Evolutionary conservation across 2,888 invertebrate species (phyloP).

Genomic region (Fragum whitleyi): DNA sequence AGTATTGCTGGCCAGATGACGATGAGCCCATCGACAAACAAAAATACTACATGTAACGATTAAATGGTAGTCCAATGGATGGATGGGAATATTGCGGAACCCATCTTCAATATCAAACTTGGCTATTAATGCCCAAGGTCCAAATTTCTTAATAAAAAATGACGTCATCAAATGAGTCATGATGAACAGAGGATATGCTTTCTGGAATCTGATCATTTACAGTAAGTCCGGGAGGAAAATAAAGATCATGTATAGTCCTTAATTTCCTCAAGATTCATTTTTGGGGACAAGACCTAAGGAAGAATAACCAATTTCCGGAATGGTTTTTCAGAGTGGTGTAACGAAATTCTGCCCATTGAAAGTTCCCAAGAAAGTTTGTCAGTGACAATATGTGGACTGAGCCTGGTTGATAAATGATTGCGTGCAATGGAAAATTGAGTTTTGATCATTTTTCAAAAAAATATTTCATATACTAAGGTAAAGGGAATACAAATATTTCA

Average conservation of each 20-base stretch:
- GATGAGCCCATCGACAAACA: slow-evolving; percentile 54
- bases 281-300: slow-evolving; percentile 51
- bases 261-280: slow-evolving; percentile 18
- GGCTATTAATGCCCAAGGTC: slow-evolving; percentile 34
- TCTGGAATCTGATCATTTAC: slow-evolving; percentile 50
- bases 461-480: too few species aligned
- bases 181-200: slow-evolving; percentile 32
- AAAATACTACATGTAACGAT: slow-evolving; percentile 43
- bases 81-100: slow-evolving; percentile 55
- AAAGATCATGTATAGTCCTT: slow-evolving; percentile 58
- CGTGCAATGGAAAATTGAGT: background rate
- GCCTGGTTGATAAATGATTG: slow-evolving; percentile 34
- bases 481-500: too few species aligned
- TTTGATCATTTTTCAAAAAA: too few species aligned
- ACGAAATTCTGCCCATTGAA: slow-evolving; percentile 16
- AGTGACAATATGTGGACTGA: slow-evolving; percentile 29
- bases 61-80: slow-evolving; percentile 47
- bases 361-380: slow-evolving; percentile 42
- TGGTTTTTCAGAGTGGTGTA: slow-evolving; percentile 33
- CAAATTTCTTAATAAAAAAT: slow-evolving; percentile 37
- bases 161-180: slow-evolving; percentile 49
- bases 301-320: slow-evolving; percentile 39
- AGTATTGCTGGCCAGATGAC: slow-evolving; percentile 27
- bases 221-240: slow-evolving; percentile 31
- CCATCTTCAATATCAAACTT: slow-evolving; percentile 60